Evolutionary conservation across 2,888 invertebrate species (phyloP).

Genomic region (Gandaritis pyraliata): DNA sequence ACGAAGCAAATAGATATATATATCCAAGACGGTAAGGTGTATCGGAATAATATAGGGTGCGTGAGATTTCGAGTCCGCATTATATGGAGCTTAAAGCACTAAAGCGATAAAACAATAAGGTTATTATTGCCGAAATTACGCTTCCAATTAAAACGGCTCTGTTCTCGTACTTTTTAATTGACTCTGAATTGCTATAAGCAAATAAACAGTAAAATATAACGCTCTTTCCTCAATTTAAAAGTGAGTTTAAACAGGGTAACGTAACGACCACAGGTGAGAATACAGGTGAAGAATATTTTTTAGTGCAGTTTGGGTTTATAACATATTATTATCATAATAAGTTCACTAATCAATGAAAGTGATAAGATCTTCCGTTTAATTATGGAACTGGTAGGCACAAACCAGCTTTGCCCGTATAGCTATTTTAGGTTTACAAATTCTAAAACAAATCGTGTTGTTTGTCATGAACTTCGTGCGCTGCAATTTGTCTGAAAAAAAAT

Average conservation of each 20-base stretch:
- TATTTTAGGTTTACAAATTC: neutral
- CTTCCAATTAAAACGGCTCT: conserved; percentile 43
- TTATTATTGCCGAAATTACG: conserved; percentile 47
- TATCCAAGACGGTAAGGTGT: conserved; percentile 27
- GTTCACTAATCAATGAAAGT: conserved; percentile 24
- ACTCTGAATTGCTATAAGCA: conserved; percentile 41
- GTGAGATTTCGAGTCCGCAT: conserved; percentile 32
- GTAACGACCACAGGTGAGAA: conserved; percentile 42
- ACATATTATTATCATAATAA: conserved; percentile 27
- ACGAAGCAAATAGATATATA: conserved; percentile 37
- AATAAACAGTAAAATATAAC: conserved; percentile 44
- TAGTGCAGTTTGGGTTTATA: conserved; percentile 30
- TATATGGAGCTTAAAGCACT: conserved; percentile 41
- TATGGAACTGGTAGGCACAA: conserved; percentile 3
- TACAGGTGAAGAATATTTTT: conserved; percentile 39
- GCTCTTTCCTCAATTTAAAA: conserved; percentile 44
- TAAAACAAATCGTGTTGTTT: neutral
- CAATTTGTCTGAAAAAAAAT: neutral
- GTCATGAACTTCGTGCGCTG: neutral
- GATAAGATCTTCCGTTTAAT: conserved; percentile 10
- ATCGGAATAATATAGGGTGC: conserved; percentile 20
- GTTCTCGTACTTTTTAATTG: conserved; percentile 42
- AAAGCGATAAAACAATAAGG: conserved; percentile 51
- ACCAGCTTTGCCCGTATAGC: neutral
- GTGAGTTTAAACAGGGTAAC: conserved; percentile 37